A percentile compares a stretch with the other conserved stretches of the same genome.
These are phyloP conservation scores for Lymantria dispar DNA, from an alignment of 2,888 invertebrate species.

Conservation along the genomic window DNA sequence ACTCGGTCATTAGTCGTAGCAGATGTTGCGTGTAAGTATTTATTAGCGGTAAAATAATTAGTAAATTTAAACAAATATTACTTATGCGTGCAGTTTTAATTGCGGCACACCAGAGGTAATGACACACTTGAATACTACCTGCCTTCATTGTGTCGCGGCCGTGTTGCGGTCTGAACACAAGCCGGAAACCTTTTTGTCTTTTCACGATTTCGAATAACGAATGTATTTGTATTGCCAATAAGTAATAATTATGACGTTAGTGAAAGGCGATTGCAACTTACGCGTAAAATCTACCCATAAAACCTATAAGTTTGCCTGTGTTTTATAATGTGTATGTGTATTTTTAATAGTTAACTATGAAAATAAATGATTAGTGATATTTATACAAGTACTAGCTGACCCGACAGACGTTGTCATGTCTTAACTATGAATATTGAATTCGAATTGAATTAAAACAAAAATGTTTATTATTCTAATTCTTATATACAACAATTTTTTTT, in stretches of 20 bases:
- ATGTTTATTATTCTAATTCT: too few species aligned
- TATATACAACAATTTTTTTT: too few species aligned
- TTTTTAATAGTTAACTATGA: too few species aligned
- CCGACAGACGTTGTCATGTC: too few species aligned
- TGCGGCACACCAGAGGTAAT: slow-evolving; percentile 55
- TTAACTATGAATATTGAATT: too few species aligned
- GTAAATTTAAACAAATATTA: slow-evolving; percentile 79
- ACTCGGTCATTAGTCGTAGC: slow-evolving; percentile 57
- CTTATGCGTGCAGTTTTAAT: slow-evolving; percentile 75
- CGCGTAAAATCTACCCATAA: too few species aligned
- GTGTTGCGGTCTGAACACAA: slow-evolving; percentile 21
- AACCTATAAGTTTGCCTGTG: too few species aligned
- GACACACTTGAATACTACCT: slow-evolving; percentile 45
- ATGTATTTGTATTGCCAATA: not conserved
- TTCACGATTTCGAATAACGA: slow-evolving; percentile 14
- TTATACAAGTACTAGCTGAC: too few species aligned
- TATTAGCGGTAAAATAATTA: slow-evolving; percentile 75
- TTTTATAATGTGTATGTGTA: too few species aligned
- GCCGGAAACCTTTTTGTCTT: slow-evolving; percentile 43
- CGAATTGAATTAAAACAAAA: too few species aligned
- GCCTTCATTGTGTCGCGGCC: slow-evolving; percentile 34
- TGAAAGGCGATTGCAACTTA: not conserved
- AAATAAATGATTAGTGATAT: too few species aligned
- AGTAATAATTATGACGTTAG: not conserved
- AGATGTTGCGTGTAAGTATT: slow-evolving; percentile 76